Evolutionary conservation across 2,888 invertebrate species (phyloP).

Genomic region (Desoria tigrina): DNA sequence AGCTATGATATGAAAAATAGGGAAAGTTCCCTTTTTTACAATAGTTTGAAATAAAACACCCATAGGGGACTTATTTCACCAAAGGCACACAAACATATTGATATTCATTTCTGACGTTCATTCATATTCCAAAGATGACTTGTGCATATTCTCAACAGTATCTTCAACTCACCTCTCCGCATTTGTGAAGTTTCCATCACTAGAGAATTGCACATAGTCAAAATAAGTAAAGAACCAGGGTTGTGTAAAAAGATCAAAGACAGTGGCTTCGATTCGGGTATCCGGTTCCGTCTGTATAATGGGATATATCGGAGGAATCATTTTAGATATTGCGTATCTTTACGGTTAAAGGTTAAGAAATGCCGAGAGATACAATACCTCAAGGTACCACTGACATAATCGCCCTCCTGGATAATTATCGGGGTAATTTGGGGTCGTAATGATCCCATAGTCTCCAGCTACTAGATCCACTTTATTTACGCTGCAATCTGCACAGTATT

Average conservation of each 20-base stretch:
- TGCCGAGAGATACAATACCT: too few relatives aligned
- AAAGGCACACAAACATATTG: too few relatives aligned
- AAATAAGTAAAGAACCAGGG: conserved; percentile 54
- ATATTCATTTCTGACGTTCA: too few relatives aligned
- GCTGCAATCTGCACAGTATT: conserved; percentile 46
- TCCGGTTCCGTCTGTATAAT: conserved; percentile 37
- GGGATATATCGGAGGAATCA: too few relatives aligned
- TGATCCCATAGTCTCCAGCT: conserved; percentile 49
- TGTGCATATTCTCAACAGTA: background rate
- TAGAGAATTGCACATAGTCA: conserved; percentile 52
- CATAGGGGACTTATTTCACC: too few relatives aligned
- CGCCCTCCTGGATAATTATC: conserved; percentile 46
- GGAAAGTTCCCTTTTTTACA: background rate
- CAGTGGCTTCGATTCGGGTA: conserved; percentile 47
- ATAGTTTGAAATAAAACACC: background rate
- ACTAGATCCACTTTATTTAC: conserved; percentile 43
- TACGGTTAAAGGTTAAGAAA: too few relatives aligned
- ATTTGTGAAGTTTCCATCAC: conserved; percentile 48
- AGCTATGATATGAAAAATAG: too few relatives aligned
- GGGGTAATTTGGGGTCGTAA: conserved; percentile 51
- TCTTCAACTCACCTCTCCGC: conserved; percentile 47
- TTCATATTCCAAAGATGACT: background rate
- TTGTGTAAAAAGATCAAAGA: conserved; percentile 36
- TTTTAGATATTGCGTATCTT: background rate
- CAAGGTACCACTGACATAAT: conserved; percentile 45